Percentiles rank a stretch among this genome's conserved stretches.
Evolutionary conservation across 2,113 vertebrate genomes (phyloP).

Genomic region (Corydoras maculifer): DNA sequence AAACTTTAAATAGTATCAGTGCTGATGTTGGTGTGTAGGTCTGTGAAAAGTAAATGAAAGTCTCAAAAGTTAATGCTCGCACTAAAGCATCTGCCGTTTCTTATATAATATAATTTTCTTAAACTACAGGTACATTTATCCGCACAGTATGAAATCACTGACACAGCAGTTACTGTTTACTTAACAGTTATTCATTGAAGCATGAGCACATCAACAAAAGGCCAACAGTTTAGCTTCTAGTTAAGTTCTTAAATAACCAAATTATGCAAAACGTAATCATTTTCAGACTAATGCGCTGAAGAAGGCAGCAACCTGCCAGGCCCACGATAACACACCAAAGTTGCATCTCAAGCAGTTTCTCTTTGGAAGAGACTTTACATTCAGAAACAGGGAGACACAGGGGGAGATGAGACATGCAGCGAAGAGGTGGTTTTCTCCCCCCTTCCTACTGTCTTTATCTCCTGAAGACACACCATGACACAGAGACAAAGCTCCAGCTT

Average conservation of each 20-base stretch:
- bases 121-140: not conserved
- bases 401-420: conserved; percentile 37
- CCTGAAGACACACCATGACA: conserved; percentile 44
- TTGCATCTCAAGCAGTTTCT: conserved; percentile 41
- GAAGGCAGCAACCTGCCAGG: conserved; percentile 42
- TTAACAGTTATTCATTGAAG: not conserved
- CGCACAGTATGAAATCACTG: conserved; percentile 7
- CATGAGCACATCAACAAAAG: conserved; percentile 20
- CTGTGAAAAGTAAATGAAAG: too few species aligned
- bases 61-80: too few species aligned
- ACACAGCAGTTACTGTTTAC: conserved; percentile 13
- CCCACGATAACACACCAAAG: conserved; percentile 46
- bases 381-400: conserved; percentile 33
- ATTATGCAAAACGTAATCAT: conserved; percentile 37
- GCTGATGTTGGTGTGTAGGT: not conserved
- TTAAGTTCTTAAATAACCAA: conserved; percentile 27
- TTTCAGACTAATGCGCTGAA: conserved; percentile 39
- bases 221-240: conserved; percentile 3
- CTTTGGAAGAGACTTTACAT: conserved; percentile 46
- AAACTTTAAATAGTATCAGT: not conserved
- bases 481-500: conserved; percentile 39
- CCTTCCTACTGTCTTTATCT: conserved; percentile 42
- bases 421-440: conserved; percentile 18
- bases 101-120: not conserved
- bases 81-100: not conserved